A percentile compares a stretch with the other conserved stretches of the same genome.
These are phyloP conservation scores for Corythaeola cristata DNA, from an alignment of 2,113 vertebrate species.

Conservation along the genomic window DNA sequence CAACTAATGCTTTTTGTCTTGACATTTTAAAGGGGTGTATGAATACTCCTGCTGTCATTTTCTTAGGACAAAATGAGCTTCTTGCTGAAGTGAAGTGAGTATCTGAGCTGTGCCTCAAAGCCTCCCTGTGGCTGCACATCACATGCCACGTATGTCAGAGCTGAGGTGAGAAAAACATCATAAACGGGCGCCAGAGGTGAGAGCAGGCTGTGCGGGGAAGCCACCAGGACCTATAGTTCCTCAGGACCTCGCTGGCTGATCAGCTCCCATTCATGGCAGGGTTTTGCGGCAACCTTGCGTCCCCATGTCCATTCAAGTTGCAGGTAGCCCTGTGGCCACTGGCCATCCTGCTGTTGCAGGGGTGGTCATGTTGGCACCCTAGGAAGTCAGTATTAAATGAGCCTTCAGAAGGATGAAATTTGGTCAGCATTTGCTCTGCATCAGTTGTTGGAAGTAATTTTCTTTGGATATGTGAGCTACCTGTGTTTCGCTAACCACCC, in stretches of 20 bases:
- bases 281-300: neutral
- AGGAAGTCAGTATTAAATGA: neutral
- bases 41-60: neutral
- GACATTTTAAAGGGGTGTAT: neutral
- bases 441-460: neutral
- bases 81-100: neutral
- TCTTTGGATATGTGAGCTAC: neutral
- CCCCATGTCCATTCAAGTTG: rapidly evolving
- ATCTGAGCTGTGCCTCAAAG: neutral
- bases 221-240: neutral
- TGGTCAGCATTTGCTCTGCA: neutral
- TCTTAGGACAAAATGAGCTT: neutral
- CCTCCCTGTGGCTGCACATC: neutral
- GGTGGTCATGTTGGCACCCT: neutral
- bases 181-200: rapidly evolving
- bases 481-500: neutral
- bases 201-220: neutral
- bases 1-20: neutral
- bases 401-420: neutral
- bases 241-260: neutral
- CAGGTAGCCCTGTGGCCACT: neutral
- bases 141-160: rapidly evolving
- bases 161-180: neutral
- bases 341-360: neutral
- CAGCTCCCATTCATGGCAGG: rapidly evolving